These are phyloP conservation scores for Patella ulyssiponensis DNA, from an alignment of 2,888 invertebrate genomes.

Conservation along the genomic window DNA sequence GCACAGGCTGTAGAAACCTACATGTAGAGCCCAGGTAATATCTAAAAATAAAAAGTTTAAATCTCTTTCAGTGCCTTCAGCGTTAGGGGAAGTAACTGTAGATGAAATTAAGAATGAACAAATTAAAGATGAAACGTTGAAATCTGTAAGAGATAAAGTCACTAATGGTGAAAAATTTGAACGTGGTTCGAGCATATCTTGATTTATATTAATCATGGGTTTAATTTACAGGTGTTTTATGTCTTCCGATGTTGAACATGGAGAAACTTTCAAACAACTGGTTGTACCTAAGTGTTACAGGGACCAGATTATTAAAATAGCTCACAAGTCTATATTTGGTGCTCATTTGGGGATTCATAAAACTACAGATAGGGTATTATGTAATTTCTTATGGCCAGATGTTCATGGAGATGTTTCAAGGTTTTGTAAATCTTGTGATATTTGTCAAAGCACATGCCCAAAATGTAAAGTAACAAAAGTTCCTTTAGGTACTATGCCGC, in stretches of 20 bases:
- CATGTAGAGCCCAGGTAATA: background rate
- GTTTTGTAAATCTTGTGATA: constrained; percentile 42
- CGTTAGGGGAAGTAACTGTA: background rate
- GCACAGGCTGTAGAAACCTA: background rate
- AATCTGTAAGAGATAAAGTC: background rate
- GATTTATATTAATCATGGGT: background rate
- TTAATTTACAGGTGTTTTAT: background rate
- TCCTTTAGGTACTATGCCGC: constrained; percentile 20
- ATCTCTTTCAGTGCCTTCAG: background rate
- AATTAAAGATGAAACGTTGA: background rate
- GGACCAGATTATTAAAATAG: background rate
- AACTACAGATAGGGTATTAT: background rate
- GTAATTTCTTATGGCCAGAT: constrained; percentile 16
- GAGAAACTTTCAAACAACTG: background rate
- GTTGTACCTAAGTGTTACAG: background rate
- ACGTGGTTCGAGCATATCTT: background rate
- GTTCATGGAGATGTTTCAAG: constrained; percentile 20
- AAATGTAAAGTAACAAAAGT: constrained; percentile 16
- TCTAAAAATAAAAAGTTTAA: background rate
- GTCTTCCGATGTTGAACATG: background rate
- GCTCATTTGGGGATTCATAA: background rate
- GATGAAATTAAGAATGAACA: background rate
- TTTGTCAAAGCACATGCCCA: constrained; percentile 22
- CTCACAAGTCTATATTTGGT: constrained; percentile 6
- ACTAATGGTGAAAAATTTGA: background rate